Evolutionary conservation across 2,797 vertebrate species (phyloP).

Genomic region (Cryptoprocta ferox): DNA sequence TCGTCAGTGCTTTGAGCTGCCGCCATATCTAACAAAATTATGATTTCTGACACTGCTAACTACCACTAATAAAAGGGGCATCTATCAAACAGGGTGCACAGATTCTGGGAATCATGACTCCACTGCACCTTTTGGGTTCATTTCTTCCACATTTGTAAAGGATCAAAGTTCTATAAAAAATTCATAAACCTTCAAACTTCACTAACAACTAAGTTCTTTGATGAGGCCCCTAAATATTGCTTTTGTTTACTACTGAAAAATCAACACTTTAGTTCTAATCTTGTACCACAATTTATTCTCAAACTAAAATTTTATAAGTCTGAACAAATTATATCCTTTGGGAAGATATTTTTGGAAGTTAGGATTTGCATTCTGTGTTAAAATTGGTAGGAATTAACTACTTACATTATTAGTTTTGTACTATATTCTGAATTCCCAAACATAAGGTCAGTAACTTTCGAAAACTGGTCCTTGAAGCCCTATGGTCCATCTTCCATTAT

Average conservation of each 20-base stretch:
- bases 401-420: neutral
- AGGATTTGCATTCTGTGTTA: neutral
- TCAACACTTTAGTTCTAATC: neutral
- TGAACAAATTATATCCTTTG: neutral
- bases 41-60: neutral
- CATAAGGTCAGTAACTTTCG: neutral
- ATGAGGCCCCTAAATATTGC: neutral
- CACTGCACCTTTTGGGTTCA: neutral
- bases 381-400: neutral
- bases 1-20: neutral
- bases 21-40: conserved; percentile 12
- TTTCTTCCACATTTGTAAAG: neutral
- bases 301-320: conserved; percentile 18
- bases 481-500: neutral
- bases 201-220: neutral
- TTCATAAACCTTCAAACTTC: neutral
- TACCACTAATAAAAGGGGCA: neutral
- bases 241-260: neutral
- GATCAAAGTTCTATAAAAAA: neutral
- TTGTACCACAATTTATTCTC: conserved; percentile 16
- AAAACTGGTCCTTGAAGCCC: neutral
- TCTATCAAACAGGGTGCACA: neutral
- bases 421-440: neutral
- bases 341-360: neutral
- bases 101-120: neutral